Base-by-base conservation (phyloP, 2,113 vertebrate genomes). In the Rattus rattus region DNA sequence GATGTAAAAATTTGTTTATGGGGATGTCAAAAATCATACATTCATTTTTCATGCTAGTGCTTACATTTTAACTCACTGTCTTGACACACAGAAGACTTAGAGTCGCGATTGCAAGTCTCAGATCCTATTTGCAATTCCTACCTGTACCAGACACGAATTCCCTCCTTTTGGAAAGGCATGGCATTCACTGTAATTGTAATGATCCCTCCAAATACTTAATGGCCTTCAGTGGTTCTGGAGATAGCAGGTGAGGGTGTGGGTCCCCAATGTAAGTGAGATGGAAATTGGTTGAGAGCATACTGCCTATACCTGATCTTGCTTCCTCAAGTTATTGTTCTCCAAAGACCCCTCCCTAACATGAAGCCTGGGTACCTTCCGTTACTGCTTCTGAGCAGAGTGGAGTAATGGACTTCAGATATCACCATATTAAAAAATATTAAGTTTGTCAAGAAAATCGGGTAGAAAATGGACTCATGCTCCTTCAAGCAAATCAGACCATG, bases 21-120 rank as follows among this genome's bases (percentile, higher is more conserved):
- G 0, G 1, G 1, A 30, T 72, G 8, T 0, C 49, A 77, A 56
- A 65, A 0, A 49, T 49, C 36, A 70, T 0, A 19, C 12, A 16
- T 49, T 76, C 20, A 54, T 13, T 11, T 79, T 88, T n/a, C 6
- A 61, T 24, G 61, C 72, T 83, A 76, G 49, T 61, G 0, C 10
- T 19, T 59, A 49, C 7, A 59, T 59, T 81, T 76, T 52, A 69
- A 59, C 63, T 10, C 19, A 70, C 10, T 1, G 83, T 69, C 5
- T 67, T 49, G 1, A 59, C 47, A 59, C 69, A 61, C 26, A 14
- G 7, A 36, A 1, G 22, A 73, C 43, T 7, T 88, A 75, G 0
- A 7, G 28, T 30, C n/a, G 49, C 4, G 49, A 36, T 80, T 61
- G 59, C 0, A 13, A 76, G 26, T 0, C 22, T 76, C 49, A 30